phyloP scores from a whole-genome alignment of 2,888 invertebrate species.

The Zele albiditarsus region DNA sequence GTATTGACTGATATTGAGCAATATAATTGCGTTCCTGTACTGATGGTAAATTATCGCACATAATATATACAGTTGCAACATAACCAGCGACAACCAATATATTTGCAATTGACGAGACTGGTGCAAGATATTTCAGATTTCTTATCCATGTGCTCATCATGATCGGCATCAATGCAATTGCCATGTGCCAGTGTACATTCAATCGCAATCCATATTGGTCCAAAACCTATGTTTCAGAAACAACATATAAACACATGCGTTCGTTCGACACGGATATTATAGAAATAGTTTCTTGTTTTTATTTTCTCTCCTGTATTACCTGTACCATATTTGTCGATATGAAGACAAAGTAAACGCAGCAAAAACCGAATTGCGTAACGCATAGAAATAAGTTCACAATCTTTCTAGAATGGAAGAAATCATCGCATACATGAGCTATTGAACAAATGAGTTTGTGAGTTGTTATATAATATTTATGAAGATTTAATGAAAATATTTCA shows the following conservation, averaged over 20 bases:
- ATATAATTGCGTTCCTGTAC: constrained; percentile 77
- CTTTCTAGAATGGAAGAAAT: constrained; percentile 60
- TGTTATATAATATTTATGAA: background rate
- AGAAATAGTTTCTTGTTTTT: constrained; percentile 18
- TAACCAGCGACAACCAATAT: constrained; percentile 84
- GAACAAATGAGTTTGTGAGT: background rate
- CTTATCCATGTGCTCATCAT: constrained; percentile 84
- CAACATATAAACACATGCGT: constrained; percentile 11
- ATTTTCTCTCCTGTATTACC: constrained; percentile 73
- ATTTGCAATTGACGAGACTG: constrained; percentile 86
- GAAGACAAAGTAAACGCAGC: constrained; percentile 97
- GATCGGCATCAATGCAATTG: constrained; percentile 82
- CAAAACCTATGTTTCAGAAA: constrained; percentile 76
- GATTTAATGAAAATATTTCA: background rate
- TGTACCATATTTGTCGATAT: constrained; percentile 89
- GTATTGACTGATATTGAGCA: constrained; percentile 79
- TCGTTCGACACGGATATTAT: background rate
- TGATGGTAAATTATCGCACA: constrained; percentile 82
- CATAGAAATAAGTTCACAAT: constrained; percentile 91
- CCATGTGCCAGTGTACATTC: constrained; percentile 83
- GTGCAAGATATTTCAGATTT: constrained; percentile 84
- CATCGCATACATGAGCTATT: constrained; percentile 18
- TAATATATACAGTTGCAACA: constrained; percentile 84
- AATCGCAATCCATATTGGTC: constrained; percentile 78
- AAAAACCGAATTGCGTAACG: constrained; percentile 97